These are phyloP conservation scores for Schizotus pectinicornis DNA, from an alignment of 2,888 invertebrate species.

Conservation along the genomic window DNA sequence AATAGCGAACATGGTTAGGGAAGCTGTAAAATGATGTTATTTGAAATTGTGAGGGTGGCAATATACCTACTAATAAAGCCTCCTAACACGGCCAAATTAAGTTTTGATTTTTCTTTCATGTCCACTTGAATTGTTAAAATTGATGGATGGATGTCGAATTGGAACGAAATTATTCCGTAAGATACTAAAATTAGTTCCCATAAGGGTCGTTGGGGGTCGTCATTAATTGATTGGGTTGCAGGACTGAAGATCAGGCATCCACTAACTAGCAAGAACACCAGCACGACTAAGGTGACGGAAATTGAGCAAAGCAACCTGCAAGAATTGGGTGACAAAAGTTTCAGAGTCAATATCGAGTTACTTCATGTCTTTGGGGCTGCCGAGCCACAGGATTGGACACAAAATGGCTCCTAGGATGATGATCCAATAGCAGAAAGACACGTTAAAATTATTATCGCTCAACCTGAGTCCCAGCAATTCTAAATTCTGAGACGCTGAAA, in stretches of 20 bases:
- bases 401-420: conserved; percentile 74
- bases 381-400: conserved; percentile 85
- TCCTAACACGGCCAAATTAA: conserved; percentile 73
- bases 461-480: conserved; percentile 78
- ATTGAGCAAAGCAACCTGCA: conserved; percentile 68
- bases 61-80: conserved; percentile 70
- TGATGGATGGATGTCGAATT: conserved; percentile 83
- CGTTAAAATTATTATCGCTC: conserved; percentile 66
- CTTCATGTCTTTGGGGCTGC: conserved; percentile 93
- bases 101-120: conserved; percentile 79
- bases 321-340: no score
- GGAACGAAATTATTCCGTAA: conserved; percentile 73
- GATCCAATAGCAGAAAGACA: conserved; percentile 86
- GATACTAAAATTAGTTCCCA: conserved; percentile 65
- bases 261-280: conserved; percentile 72
- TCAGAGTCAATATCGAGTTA: no score
- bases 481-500: conserved; percentile 77
- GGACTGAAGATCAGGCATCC: conserved; percentile 64
- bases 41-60: background rate
- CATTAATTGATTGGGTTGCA: conserved; percentile 48
- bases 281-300: conserved; percentile 69
- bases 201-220: conserved; percentile 44
- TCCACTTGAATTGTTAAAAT: conserved; percentile 91
- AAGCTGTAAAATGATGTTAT: conserved; percentile 54
- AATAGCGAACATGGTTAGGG: conserved; percentile 68